Evolutionary conservation across 2,113 vertebrate genomes (phyloP).

Genomic region (Pygathrix nemaeus): DNA sequence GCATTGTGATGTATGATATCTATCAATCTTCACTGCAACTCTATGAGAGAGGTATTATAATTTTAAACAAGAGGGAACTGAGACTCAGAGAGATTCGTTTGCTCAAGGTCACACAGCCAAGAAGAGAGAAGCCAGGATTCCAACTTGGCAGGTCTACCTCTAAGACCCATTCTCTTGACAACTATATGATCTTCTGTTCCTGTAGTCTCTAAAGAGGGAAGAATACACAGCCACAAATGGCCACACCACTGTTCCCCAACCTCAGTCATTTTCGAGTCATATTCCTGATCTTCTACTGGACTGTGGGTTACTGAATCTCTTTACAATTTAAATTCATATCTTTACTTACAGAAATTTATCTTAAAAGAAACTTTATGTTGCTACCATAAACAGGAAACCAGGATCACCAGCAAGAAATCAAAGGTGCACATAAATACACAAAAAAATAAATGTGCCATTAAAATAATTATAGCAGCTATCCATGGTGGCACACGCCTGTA

Average conservation of each 20-base stretch:
- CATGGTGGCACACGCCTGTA: neutral
- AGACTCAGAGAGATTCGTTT: neutral
- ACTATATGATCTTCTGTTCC: too few species aligned
- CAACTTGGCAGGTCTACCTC: neutral
- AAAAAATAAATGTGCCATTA: neutral
- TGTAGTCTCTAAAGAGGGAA: fast-evolving
- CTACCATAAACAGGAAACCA: neutral
- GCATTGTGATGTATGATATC: neutral
- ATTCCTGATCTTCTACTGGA: neutral
- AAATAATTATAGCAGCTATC: neutral
- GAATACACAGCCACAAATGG: neutral
- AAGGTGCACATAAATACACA: neutral
- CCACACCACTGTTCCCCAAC: neutral
- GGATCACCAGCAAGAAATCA: neutral
- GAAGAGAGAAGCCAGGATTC: neutral
- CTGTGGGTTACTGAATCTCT: neutral
- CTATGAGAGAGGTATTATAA: fast-evolving
- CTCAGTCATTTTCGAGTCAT: fast-evolving
- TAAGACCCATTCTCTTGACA: neutral
- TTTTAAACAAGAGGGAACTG: neutral
- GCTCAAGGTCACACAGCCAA: neutral
- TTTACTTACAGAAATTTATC: neutral
- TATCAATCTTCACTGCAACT: fast-evolving
- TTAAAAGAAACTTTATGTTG: neutral
- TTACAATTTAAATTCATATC: neutral